Percentiles rank a stretch among this genome's conserved stretches.
These are phyloP conservation scores for Thrips palmi DNA, from an alignment of 1,140 invertebrate species.

Conservation along the genomic window DNA sequence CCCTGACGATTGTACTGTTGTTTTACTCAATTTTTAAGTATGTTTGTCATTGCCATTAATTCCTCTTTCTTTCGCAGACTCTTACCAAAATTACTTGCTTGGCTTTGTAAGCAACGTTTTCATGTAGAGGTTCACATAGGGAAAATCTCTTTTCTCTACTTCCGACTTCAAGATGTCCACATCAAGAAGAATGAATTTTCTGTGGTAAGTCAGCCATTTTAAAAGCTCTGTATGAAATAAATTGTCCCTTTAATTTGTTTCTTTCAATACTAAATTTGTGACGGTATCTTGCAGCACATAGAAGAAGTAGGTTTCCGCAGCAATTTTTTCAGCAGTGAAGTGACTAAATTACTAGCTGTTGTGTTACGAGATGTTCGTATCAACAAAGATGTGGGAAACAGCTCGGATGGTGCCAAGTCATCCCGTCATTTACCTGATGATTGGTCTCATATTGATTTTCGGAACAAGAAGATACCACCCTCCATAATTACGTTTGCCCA, in stretches of 20 bases:
- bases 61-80: slow-evolving; percentile 30
- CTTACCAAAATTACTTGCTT: slow-evolving; percentile 41
- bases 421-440: slow-evolving; percentile 14
- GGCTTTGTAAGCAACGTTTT: slow-evolving; percentile 43
- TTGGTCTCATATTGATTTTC: slow-evolving; percentile 13
- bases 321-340: slow-evolving; percentile 76
- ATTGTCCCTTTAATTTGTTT: neutral
- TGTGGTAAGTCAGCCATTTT: slow-evolving; percentile 33
- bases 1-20: no score
- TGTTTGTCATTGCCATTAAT: no score
- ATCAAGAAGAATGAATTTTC: slow-evolving; percentile 44
- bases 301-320: slow-evolving; percentile 72
- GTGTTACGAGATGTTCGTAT: slow-evolving; percentile 67
- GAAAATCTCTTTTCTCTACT: slow-evolving; percentile 42
- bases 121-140: slow-evolving; percentile 46
- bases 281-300: slow-evolving; percentile 48
- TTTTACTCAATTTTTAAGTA: no score
- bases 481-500: slow-evolving; percentile 65
- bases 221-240: neutral
- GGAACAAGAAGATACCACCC: slow-evolving; percentile 42
- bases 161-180: slow-evolving; percentile 43
- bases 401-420: slow-evolving; percentile 12
- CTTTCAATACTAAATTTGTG: neutral
- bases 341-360: slow-evolving; percentile 70
- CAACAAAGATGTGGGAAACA: slow-evolving; percentile 47